Evolutionary conservation across 2,113 vertebrate genomes (phyloP).

Genomic region (Agapornis roseicollis): DNA sequence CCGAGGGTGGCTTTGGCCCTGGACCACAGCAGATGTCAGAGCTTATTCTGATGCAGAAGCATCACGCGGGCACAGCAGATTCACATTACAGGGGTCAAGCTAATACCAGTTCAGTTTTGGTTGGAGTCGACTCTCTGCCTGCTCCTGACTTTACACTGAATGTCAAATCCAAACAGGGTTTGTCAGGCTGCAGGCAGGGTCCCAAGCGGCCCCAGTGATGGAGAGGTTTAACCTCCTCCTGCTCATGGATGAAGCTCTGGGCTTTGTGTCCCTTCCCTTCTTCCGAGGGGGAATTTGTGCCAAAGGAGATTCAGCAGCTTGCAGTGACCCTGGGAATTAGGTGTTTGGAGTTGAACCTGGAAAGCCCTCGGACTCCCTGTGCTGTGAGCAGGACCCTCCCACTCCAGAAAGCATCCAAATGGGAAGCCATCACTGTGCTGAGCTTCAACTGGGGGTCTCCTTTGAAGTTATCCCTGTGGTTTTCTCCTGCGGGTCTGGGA

Average conservation of each 20-base stretch:
- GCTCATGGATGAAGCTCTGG: not conserved
- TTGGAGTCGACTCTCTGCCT: not conserved
- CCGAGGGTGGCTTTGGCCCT: not conserved
- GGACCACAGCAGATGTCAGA: not conserved
- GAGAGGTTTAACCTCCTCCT: not conserved
- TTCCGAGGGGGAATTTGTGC: not conserved
- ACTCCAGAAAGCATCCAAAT: not conserved
- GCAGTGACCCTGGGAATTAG: not conserved
- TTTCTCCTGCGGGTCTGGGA: not conserved
- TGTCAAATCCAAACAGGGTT: not conserved
- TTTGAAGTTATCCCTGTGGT: not conserved
- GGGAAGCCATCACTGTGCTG: not conserved
- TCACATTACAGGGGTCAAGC: constrained; percentile 29
- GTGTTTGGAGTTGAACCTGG: not conserved
- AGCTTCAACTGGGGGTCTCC: not conserved
- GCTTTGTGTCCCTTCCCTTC: not conserved
- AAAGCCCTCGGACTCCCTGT: not conserved
- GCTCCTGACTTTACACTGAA: not conserved
- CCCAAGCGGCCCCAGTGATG: not conserved
- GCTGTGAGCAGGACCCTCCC: not conserved
- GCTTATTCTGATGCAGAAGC: not conserved
- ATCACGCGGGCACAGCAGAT: not conserved
- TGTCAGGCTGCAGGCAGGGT: not conserved
- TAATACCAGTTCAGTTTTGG: not conserved
- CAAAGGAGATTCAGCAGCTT: not conserved